These are phyloP conservation scores for Isotomurus palustris DNA, from an alignment of 2,888 invertebrate genomes.

Conservation along the genomic window DNA sequence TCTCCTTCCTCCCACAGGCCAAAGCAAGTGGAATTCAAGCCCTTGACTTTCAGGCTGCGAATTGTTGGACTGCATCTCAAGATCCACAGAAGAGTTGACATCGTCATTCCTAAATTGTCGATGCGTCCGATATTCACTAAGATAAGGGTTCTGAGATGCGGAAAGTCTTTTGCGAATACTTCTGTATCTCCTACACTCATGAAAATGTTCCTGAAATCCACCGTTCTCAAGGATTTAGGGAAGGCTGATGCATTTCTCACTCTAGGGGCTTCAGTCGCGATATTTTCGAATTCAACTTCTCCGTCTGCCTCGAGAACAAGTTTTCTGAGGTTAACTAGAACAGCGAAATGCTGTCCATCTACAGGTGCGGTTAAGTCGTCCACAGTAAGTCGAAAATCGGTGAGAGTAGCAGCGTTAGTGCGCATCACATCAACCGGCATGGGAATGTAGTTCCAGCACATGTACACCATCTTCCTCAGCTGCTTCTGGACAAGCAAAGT, in stretches of 20 bases:
- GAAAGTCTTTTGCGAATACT: background rate
- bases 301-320: background rate
- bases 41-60: background rate
- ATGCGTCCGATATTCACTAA: background rate
- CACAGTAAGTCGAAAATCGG: background rate
- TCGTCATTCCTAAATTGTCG: background rate
- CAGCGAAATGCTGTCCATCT: background rate
- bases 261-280: background rate
- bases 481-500: background rate
- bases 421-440: background rate
- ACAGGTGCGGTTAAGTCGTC: background rate
- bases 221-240: background rate
- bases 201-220: background rate
- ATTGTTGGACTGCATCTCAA: background rate
- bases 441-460: slow-evolving; percentile 1
- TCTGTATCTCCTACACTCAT: background rate
- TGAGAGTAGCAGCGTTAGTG: background rate
- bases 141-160: background rate
- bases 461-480: background rate
- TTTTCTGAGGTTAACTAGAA: background rate
- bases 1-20: no score
- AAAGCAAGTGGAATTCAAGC: background rate
- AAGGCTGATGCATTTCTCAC: background rate
- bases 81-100: background rate
- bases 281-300: background rate